Evolutionary conservation across 2,113 vertebrate genomes (phyloP).

Genomic region (Dicentrarchus labrax): DNA sequence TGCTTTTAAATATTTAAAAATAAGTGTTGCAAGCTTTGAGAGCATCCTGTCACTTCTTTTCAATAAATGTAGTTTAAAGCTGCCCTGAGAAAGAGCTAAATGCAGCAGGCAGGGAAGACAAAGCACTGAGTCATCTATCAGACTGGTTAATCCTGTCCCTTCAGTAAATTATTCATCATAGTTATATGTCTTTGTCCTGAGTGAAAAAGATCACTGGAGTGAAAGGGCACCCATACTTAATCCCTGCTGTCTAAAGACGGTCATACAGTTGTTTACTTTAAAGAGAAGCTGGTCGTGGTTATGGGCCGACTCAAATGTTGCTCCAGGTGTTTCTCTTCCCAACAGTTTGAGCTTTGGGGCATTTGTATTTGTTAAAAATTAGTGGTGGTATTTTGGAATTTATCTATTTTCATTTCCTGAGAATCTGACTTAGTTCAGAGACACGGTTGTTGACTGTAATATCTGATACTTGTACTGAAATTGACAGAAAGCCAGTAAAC

Average conservation of each 20-base stretch:
- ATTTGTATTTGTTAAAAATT: constrained; percentile 5
- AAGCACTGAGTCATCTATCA: constrained; percentile 53
- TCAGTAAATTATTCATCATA: constrained; percentile 65
- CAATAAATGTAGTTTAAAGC: constrained; percentile 39
- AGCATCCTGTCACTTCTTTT: constrained; percentile 11
- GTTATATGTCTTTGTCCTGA: constrained; percentile 55
- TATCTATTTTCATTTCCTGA: not conserved
- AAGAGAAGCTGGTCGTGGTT: constrained; percentile 23
- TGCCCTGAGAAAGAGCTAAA: constrained; percentile 27
- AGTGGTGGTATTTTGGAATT: not conserved
- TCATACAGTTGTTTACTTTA: constrained; percentile 21
- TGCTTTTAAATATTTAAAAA: constrained; percentile 4
- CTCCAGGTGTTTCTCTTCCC: not conserved
- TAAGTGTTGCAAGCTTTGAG: constrained; percentile 33
- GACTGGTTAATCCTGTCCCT: constrained; percentile 39
- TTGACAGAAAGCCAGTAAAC: not conserved
- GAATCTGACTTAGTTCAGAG: not conserved
- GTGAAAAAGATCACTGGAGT: constrained; percentile 28
- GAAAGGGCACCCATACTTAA: constrained; percentile 10
- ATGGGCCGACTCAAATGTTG: not conserved
- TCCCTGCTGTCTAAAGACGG: not conserved
- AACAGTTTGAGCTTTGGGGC: not conserved
- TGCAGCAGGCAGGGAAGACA: constrained; percentile 49
- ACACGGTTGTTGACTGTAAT: not conserved
- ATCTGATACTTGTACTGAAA: not conserved